A percentile compares a stretch with the other conserved stretches of the same genome.
phyloP scores from a whole-genome alignment of 2,113 vertebrate genomes.

The Bos javanicus region DNA sequence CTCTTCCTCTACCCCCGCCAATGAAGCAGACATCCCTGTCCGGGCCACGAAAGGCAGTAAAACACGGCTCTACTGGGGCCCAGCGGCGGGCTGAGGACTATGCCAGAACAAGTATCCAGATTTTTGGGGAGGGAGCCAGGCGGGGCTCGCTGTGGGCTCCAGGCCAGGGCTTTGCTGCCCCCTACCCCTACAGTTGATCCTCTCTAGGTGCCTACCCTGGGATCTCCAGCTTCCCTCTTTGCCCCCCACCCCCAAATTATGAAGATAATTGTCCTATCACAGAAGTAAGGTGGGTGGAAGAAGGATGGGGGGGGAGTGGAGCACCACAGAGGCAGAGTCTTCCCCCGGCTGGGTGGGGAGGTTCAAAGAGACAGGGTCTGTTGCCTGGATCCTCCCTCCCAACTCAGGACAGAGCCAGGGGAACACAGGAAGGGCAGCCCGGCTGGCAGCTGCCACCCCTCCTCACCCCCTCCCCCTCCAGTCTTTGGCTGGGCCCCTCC shows the following conservation, averaged over 20 bases:
- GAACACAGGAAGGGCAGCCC: not conserved
- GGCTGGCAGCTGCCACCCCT: not conserved
- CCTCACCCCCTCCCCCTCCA: too few relatives aligned
- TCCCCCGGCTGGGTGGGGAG: not conserved
- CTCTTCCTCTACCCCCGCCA: constrained; percentile 46
- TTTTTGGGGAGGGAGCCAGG: not conserved
- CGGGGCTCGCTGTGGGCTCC: not conserved
- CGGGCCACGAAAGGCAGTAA: constrained; percentile 38
- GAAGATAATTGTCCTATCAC: not conserved
- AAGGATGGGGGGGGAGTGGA: not conserved
- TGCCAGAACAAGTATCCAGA: constrained; percentile 53
- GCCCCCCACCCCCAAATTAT: not conserved
- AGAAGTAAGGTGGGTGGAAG: not conserved
- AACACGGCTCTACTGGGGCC: constrained; percentile 29
- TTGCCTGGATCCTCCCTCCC: not conserved
- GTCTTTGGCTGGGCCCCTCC: not conserved
- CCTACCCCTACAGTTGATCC: not conserved
- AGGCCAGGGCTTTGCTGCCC: not conserved
- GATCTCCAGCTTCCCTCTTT: not conserved
- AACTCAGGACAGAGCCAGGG: not conserved
- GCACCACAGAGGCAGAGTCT: not conserved
- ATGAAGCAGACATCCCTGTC: constrained; percentile 50
- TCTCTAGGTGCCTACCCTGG: not conserved
- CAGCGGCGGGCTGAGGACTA: not conserved
- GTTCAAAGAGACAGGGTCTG: not conserved